Percentiles rank a stretch among this genome's conserved stretches.
phyloP scores from a whole-genome alignment of 2,888 invertebrate genomes.

The Macroteleia sp. region DNA sequence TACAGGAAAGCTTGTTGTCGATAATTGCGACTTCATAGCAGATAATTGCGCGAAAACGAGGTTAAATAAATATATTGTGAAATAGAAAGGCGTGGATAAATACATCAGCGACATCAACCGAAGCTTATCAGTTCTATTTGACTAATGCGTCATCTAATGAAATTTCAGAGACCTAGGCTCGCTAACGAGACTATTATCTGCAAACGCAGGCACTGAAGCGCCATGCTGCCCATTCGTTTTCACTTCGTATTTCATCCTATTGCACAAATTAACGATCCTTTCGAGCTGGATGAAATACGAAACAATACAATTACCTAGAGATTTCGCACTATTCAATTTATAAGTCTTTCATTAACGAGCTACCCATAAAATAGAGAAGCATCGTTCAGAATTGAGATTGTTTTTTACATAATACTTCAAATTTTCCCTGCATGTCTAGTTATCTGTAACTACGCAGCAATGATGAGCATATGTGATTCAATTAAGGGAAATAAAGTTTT shows the following conservation, averaged over 20 bases:
- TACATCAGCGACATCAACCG: background rate
- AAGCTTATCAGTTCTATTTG: constrained; percentile 58
- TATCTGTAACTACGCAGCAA: too few species aligned
- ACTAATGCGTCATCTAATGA: constrained; percentile 58
- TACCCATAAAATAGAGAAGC: constrained; percentile 14
- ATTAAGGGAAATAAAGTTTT: too few species aligned
- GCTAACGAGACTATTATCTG: constrained; percentile 63
- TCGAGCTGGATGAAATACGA: constrained; percentile 27
- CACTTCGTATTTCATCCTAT: constrained; percentile 39
- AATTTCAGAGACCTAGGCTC: constrained; percentile 53
- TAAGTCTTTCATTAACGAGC: constrained; percentile 27
- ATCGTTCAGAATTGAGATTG: background rate
- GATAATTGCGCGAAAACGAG: constrained; percentile 3
- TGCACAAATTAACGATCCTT: constrained; percentile 49
- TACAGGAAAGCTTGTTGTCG: background rate
- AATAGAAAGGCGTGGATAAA: constrained; percentile 16
- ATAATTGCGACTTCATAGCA: constrained; percentile 7
- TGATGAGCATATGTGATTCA: too few species aligned
- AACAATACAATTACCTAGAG: constrained; percentile 42
- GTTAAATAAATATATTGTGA: constrained; percentile 12
- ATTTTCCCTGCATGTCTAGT: too few species aligned
- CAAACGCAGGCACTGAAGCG: constrained; percentile 2
- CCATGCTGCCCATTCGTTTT: constrained; percentile 25
- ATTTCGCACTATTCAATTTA: constrained; percentile 32
- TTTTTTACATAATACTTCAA: too few species aligned